Evolutionary conservation across 2,113 vertebrate genomes (phyloP).

Genomic region (Struthidea cinerea): DNA sequence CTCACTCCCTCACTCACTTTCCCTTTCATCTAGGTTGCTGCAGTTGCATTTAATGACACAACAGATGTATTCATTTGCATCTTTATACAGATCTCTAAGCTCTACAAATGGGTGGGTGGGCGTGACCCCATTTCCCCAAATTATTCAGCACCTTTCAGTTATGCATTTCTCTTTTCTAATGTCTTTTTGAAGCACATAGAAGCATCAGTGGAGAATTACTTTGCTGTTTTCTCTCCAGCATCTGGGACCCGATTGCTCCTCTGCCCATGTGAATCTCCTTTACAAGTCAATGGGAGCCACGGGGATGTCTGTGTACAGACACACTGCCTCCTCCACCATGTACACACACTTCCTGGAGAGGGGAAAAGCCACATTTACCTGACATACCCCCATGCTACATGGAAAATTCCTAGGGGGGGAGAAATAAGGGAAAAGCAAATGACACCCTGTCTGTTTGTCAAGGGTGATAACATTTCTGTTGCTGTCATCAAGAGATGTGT

Average conservation of each 20-base stretch:
- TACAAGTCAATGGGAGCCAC: neutral
- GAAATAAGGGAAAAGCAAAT: neutral
- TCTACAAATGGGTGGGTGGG: conserved; percentile 59
- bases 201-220: neutral
- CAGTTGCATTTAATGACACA: conserved; percentile 61
- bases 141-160: conserved; percentile 63
- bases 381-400: neutral
- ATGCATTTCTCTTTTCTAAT: conserved; percentile 1
- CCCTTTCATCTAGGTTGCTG: conserved; percentile 60
- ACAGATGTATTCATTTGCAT: conserved; percentile 68
- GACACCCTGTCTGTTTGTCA: neutral
- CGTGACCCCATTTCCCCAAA: conserved; percentile 53
- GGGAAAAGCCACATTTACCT: neutral
- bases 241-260: neutral
- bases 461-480: neutral
- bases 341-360: neutral
- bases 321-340: neutral
- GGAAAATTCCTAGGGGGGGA: neutral
- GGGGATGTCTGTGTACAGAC: neutral
- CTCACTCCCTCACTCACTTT: conserved; percentile 17
- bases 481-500: conserved; percentile 7
- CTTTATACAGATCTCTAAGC: conserved; percentile 58
- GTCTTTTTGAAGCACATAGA: neutral
- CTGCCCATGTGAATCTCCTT: neutral
- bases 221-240: neutral